Percentiles rank a stretch among this genome's conserved stretches.
These are phyloP conservation scores for Lepisosteus oculatus DNA, from an alignment of 2,113 vertebrate genomes.

Conservation along the genomic window DNA sequence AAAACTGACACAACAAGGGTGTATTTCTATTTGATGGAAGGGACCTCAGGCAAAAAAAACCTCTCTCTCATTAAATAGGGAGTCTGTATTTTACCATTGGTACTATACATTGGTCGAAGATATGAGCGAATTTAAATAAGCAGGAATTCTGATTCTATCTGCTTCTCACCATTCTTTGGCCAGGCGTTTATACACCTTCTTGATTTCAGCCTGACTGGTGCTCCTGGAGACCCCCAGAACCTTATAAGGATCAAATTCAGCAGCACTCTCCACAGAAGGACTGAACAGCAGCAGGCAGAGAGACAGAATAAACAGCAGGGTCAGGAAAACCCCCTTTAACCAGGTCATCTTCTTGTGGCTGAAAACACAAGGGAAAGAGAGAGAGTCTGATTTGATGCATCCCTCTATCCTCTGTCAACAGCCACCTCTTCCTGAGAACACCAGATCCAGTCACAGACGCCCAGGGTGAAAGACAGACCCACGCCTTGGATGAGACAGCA, in stretches of 20 bases:
- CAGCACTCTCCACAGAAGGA: conserved; percentile 55
- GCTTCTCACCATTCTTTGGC: conserved; percentile 85
- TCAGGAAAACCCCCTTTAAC: conserved; percentile 34
- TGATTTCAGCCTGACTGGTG: conserved; percentile 87
- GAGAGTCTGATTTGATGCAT: background rate
- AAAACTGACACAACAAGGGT: too few species aligned
- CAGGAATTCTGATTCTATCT: background rate
- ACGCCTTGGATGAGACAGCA: too few species aligned
- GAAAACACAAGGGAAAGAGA: background rate
- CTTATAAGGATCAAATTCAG: conserved; percentile 88
- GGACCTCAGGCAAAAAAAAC: too few species aligned
- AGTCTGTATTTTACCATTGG: too few species aligned
- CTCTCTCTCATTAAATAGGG: too few species aligned
- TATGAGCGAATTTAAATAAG: too few species aligned
- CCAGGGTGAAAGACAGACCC: too few species aligned
- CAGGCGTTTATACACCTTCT: conserved; percentile 93
- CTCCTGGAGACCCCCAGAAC: conserved; percentile 79
- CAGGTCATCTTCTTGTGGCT: conserved; percentile 12
- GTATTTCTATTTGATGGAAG: too few species aligned
- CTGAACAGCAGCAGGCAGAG: conserved; percentile 62
- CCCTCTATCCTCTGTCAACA: background rate
- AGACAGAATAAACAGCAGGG: conserved; percentile 41
- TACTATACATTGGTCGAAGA: too few species aligned
- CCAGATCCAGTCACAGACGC: too few species aligned
- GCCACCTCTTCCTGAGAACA: too few species aligned